Evolutionary conservation across 2,888 invertebrate species (phyloP).

Genomic region (Heliconius charithonia): DNA sequence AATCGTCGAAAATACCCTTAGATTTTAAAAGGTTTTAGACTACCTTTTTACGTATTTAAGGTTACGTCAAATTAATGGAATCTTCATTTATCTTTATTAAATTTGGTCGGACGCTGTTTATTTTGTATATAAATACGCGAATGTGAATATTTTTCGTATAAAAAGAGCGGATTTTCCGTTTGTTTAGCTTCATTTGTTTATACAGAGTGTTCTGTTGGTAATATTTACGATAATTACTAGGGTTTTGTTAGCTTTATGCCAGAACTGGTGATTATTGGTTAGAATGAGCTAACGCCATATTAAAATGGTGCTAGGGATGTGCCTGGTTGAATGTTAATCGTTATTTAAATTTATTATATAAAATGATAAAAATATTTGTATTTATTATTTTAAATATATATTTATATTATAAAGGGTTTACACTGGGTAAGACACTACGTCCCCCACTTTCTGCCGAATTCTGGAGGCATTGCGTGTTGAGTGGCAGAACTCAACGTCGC

Average conservation of each 20-base stretch:
- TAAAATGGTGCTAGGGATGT: too few relatives aligned
- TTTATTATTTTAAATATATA: too few relatives aligned
- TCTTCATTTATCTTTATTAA: conserved; percentile 22
- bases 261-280: too few relatives aligned
- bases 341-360: too few relatives aligned
- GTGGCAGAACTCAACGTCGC: too few relatives aligned
- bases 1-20: conserved; percentile 36
- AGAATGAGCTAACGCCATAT: too few relatives aligned
- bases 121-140: not conserved
- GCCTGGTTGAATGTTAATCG: not conserved
- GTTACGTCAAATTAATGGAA: conserved; percentile 7
- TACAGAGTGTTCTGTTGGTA: not conserved
- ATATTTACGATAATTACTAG: not conserved
- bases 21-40: conserved; percentile 41
- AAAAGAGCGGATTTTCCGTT: not conserved
- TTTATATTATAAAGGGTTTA: too few relatives aligned
- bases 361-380: too few relatives aligned
- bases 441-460: too few relatives aligned
- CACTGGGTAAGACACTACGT: too few relatives aligned
- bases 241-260: too few relatives aligned
- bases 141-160: not conserved
- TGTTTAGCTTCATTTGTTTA: not conserved
- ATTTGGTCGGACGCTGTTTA: not conserved
- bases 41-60: conserved; percentile 30
- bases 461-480: too few relatives aligned